Evolutionary conservation across 2,797 vertebrate genomes (phyloP).

Genomic region (Coregonus sp.): DNA sequence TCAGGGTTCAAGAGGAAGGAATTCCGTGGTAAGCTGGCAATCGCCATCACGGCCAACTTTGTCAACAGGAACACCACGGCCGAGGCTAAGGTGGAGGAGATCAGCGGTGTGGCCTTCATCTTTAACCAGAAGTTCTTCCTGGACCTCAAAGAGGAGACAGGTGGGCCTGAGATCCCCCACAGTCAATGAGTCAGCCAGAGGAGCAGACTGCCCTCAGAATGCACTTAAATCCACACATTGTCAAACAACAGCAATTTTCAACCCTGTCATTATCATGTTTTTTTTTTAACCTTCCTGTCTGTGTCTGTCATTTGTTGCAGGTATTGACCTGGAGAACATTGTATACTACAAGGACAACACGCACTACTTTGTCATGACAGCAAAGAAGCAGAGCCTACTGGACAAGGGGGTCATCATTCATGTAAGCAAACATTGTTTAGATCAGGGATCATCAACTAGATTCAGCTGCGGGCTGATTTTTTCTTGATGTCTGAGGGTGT

Average conservation of each 20-base stretch:
- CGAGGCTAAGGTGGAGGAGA: slow-evolving; percentile 97
- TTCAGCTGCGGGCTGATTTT: too few species aligned
- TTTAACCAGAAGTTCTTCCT: slow-evolving; percentile 99
- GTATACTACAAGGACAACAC: slow-evolving; percentile 98
- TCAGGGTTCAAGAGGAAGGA: slow-evolving; percentile 95
- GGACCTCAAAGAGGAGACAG: slow-evolving; percentile 94
- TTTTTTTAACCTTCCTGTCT: background rate
- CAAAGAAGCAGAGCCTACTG: slow-evolving; percentile 96
- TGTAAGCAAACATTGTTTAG: slow-evolving; percentile 73
- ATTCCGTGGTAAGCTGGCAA: slow-evolving; percentile 95
- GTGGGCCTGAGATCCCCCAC: slow-evolving; percentile 64
- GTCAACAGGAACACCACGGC: slow-evolving; percentile 96
- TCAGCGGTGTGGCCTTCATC: slow-evolving; percentile 98
- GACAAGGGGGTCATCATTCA: slow-evolving; percentile 95
- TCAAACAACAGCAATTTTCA: slow-evolving; percentile 2
- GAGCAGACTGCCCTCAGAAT: background rate
- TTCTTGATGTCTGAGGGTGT: background rate
- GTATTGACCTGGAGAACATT: slow-evolving; percentile 98
- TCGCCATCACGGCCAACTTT: slow-evolving; percentile 98
- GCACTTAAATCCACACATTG: background rate
- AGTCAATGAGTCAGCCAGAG: slow-evolving; percentile 2
- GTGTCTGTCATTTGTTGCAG: slow-evolving; percentile 61
- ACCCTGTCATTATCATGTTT: background rate
- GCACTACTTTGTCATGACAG: slow-evolving; percentile 99
- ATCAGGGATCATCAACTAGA: slow-evolving; percentile 3